These are phyloP conservation scores for Epistrophe grossulariae DNA, from an alignment of 2,888 invertebrate genomes.

Conservation along the genomic window DNA sequence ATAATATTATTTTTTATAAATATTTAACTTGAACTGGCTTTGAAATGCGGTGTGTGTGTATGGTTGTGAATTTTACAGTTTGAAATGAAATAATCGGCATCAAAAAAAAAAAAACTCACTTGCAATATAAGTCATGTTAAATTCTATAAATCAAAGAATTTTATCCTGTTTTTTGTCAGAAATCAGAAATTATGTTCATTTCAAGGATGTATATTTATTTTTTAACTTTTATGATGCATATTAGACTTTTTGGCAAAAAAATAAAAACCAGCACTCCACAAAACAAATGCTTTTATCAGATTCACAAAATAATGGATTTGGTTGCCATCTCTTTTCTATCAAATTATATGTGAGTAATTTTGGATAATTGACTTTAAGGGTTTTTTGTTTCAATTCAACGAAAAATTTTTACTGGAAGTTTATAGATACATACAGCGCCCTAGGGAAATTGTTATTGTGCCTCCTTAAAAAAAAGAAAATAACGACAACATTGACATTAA, in stretches of 20 bases:
- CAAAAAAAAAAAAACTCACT: background rate
- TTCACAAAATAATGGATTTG: no score
- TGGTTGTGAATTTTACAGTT: background rate
- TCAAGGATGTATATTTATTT: background rate
- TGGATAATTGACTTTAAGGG: no score
- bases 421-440: no score
- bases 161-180: background rate
- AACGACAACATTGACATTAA: no score
- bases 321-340: background rate
- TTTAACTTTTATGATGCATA: background rate
- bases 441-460: no score
- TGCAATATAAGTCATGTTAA: background rate
- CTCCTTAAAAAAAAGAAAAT: no score
- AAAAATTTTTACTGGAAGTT: no score
- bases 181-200: background rate
- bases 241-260: background rate
- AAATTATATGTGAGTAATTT: no score
- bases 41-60: background rate
- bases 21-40: background rate
- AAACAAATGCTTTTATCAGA: background rate
- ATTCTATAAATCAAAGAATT: background rate
- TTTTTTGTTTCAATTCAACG: no score
- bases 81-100: background rate
- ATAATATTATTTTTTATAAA: constrained; percentile 8
- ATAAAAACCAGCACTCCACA: background rate